Evolutionary conservation across 2,888 invertebrate species (phyloP).

Genomic region (Trichopria drosophilae): DNA sequence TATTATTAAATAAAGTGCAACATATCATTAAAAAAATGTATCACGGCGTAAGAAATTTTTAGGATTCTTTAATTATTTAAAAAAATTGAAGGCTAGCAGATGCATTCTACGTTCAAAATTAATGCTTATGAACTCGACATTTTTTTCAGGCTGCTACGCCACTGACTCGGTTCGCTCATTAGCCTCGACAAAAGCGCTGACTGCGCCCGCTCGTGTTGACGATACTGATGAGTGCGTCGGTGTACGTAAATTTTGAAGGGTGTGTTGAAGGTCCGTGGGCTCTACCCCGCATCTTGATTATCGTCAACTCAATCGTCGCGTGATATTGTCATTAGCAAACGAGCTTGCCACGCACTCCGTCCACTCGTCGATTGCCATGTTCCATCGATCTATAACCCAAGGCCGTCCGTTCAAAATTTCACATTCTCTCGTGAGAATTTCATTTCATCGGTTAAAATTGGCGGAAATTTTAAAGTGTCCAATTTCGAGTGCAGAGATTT

Average conservation of each 20-base stretch:
- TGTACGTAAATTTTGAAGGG: constrained; percentile 52
- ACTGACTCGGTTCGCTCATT: constrained; percentile 52
- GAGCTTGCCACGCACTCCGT: constrained; percentile 31
- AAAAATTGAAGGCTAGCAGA: too few species aligned
- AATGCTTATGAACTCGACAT: too few species aligned
- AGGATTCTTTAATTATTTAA: too few species aligned
- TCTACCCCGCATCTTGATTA: constrained; percentile 49
- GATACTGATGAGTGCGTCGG: constrained; percentile 43
- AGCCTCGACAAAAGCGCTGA: constrained; percentile 45
- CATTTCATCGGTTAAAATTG: too few species aligned
- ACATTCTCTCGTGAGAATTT: not conserved
- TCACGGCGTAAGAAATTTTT: too few species aligned
- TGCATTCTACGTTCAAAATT: too few species aligned
- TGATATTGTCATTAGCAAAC: constrained; percentile 52
- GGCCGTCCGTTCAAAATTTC: constrained; percentile 33
- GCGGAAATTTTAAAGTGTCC: too few species aligned
- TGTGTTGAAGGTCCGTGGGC: constrained; percentile 45
- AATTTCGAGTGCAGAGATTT: too few species aligned
- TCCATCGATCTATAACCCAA: constrained; percentile 37
- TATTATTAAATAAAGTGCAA: too few species aligned
- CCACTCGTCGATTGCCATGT: constrained; percentile 2
- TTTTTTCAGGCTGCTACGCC: constrained; percentile 42
- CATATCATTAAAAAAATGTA: too few species aligned
- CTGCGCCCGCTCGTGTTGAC: constrained; percentile 38
- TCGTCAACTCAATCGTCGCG: constrained; percentile 52